Evolutionary conservation across 2,797 vertebrate species (phyloP), one percentile per base, ranked within the genome.

Genomic region (Acipenser oxyrinchus): DNA sequence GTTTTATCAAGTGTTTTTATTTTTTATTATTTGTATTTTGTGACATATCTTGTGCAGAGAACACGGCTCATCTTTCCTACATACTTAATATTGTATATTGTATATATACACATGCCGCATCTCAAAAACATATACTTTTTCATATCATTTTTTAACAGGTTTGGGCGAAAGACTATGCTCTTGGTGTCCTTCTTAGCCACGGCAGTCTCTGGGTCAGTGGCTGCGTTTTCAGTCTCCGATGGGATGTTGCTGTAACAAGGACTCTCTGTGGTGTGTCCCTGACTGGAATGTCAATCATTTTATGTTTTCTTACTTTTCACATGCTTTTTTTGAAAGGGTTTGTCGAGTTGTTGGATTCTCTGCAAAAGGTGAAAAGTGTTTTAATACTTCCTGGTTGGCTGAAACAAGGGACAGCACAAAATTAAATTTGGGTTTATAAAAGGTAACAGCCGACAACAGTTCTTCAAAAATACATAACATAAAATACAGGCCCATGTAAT

Each of bases 101-200:
- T 37, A 37, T 37, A 37, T 37, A 37, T 37, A 37, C 12, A 13
- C 49, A n/a, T 6, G 2, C 0, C 8, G 63, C 60, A 8, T 23
- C 51, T 51, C 10, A 55, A 6, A 10, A 55, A 55, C 9, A 2
- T 6, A 10, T 55, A 2, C n/a, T n/a, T 55, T 55, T n/a, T 10
- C 6, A 55, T 55, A n/a, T 55, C 52, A 10, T 15, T 10, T 63
- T 68, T 0, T 13, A 66, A 57, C 81, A 95, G 94, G 86, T 94
- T 93, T 1, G 94, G 93, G 6, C 75, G 90, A 6, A 91, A 84
- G 70, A 68, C 73, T 2, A 87, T 92, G 79, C 79, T 94, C 2
- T 79, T 92, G 62, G 76, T 91, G 66, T 82, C 92, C 0, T 85
- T 91, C 0, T 55, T 84, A 61, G 69, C 71, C 64, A 69, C 84